Evolutionary conservation across 2,113 vertebrate species (phyloP).

Genomic region (Ranitomeya imitator): DNA sequence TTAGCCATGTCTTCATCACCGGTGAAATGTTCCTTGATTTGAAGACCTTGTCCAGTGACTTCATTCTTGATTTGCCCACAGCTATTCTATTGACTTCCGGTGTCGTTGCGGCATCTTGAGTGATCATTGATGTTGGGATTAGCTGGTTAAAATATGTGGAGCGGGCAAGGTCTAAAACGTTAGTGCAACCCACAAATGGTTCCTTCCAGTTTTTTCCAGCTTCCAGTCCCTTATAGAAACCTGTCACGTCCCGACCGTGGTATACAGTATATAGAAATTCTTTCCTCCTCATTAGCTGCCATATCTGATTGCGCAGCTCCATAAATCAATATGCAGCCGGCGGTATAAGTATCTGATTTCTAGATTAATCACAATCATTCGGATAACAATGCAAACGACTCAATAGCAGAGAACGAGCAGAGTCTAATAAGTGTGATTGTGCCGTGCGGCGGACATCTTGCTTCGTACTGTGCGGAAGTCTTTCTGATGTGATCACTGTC

Average conservation of each 20-base stretch:
- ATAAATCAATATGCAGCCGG: slow-evolving; percentile 26
- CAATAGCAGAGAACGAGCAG: neutral
- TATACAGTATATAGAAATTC: slow-evolving; percentile 2
- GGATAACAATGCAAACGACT: slow-evolving; percentile 35
- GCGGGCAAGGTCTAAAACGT: too few species aligned
- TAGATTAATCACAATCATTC: slow-evolving; percentile 23
- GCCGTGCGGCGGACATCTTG: slow-evolving; percentile 17
- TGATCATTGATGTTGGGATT: too few species aligned
- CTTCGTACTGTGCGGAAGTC: slow-evolving; percentile 23
- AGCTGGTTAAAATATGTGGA: too few species aligned
- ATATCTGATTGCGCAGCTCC: neutral
- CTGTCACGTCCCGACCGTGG: neutral
- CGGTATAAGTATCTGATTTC: slow-evolving; percentile 21
- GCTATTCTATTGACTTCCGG: too few species aligned
- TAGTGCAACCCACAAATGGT: neutral
- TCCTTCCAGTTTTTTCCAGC: neutral
- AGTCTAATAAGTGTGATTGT: slow-evolving; percentile 22
- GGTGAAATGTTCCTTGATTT: too few species aligned
- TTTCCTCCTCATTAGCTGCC: slow-evolving; percentile 22
- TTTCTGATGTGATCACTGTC: slow-evolving; percentile 36
- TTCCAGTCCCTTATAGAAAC: neutral
- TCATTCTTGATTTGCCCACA: too few species aligned
- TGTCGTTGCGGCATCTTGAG: too few species aligned
- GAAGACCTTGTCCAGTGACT: too few species aligned
- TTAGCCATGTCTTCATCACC: too few species aligned